Conservation (phyloP, 2,113 vertebrate species). For the Heterocephalus glaber region DNA sequence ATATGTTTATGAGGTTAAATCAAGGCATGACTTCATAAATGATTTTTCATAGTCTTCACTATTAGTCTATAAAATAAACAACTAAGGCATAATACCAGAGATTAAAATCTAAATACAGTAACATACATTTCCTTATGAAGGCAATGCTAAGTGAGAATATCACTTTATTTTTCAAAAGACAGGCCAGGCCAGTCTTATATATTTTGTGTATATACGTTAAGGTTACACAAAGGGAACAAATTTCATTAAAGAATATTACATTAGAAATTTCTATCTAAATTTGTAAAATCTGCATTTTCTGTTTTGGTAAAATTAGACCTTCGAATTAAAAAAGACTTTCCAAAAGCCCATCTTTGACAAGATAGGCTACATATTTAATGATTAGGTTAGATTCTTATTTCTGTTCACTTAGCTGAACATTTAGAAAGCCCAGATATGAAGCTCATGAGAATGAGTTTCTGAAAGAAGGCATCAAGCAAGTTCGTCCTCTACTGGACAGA, state of each 20-base stretch:
- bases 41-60: background rate
- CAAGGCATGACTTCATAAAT: background rate
- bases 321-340: background rate
- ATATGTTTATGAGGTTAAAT: background rate
- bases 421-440: background rate
- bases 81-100: background rate
- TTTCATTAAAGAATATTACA: background rate
- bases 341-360: background rate
- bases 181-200: background rate
- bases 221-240: background rate
- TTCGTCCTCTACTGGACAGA: background rate
- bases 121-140: background rate
- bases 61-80: background rate
- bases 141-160: background rate
- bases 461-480: constrained; percentile 18
- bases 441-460: background rate
- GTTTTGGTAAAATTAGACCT: constrained; percentile 29
- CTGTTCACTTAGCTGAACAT: background rate
- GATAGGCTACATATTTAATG: background rate
- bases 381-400: background rate
- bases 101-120: background rate
- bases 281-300: background rate
- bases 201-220: background rate
- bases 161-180: background rate
- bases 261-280: background rate